Percentiles rank a stretch among this genome's conserved stretches.
Evolutionary conservation across 2,797 vertebrate species (phyloP).

Genomic region (Microctenopoma lineatum): DNA sequence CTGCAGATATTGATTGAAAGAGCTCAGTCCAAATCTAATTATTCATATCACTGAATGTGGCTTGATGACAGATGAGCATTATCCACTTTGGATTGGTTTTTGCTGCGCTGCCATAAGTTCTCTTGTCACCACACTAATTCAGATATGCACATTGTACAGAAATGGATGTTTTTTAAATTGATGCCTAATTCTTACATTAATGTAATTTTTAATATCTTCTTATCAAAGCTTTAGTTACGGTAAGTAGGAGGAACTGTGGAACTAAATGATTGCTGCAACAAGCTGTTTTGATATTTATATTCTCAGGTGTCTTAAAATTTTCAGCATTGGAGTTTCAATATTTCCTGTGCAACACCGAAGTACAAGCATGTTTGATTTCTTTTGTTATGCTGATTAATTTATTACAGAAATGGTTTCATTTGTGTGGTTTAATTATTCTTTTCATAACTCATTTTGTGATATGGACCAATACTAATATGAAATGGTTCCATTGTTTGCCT

Average conservation of each 20-base stretch:
- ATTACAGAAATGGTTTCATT: constrained; percentile 80
- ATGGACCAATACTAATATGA: constrained; percentile 81
- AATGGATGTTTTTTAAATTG: constrained; percentile 71
- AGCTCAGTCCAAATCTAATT: constrained; percentile 67
- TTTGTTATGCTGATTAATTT: constrained; percentile 85
- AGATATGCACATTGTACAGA: constrained; percentile 82
- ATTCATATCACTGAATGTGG: constrained; percentile 74
- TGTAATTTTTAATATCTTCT: constrained; percentile 69
- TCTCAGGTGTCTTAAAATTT: constrained; percentile 84
- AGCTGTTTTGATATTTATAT: constrained; percentile 84
- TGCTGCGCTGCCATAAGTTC: constrained; percentile 44
- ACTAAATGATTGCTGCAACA: constrained; percentile 78
- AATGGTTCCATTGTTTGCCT: constrained; percentile 82
- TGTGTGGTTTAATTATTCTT: constrained; percentile 83
- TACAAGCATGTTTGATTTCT: constrained; percentile 79
- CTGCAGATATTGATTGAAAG: constrained; percentile 55
- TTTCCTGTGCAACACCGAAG: constrained; percentile 77
- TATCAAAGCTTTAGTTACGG: constrained; percentile 76
- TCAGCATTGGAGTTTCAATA: constrained; percentile 76
- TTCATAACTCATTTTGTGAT: constrained; percentile 81
- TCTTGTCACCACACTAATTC: constrained; percentile 74
- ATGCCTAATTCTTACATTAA: constrained; percentile 77
- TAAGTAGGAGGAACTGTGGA: constrained; percentile 70
- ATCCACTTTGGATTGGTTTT: constrained; percentile 49
- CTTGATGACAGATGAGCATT: constrained; percentile 49